phyloP scores from a whole-genome alignment of 2,797 vertebrate genomes.

The Xiphorhynchus erythropygius region DNA sequence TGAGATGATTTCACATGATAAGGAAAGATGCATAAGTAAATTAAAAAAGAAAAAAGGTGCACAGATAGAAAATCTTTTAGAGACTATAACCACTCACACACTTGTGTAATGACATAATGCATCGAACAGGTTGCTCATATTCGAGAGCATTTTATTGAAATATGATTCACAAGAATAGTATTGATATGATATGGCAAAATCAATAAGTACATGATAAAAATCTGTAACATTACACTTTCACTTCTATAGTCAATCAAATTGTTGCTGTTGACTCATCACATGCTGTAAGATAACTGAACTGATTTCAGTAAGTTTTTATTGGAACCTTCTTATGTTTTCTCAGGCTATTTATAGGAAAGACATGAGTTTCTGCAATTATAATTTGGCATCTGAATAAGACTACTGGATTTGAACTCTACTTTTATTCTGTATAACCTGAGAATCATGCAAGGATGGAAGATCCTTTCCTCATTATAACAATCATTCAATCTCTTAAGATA shows the following conservation, averaged over 20 bases:
- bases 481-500: neutral
- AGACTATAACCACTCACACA: neutral
- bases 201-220: neutral
- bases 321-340: neutral
- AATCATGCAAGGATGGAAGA: fast-evolving
- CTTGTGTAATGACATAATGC: neutral
- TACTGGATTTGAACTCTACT: neutral
- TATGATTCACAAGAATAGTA: neutral
- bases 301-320: neutral
- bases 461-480: neutral
- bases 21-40: neutral
- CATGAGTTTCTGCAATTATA: neutral
- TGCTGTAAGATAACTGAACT: neutral
- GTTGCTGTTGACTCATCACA: neutral
- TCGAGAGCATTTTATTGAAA: neutral
- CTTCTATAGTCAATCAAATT: neutral
- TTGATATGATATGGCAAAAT: neutral
- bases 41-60: neutral
- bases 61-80: neutral
- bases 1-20: neutral
- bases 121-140: neutral
- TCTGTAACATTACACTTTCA: neutral
- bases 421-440: neutral
- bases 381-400: neutral
- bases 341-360: neutral